Evolutionary conservation across 2,113 vertebrate species (phyloP), one percentile per base, ranked within the genome.

Genomic region (Neogobius melanostomus): DNA sequence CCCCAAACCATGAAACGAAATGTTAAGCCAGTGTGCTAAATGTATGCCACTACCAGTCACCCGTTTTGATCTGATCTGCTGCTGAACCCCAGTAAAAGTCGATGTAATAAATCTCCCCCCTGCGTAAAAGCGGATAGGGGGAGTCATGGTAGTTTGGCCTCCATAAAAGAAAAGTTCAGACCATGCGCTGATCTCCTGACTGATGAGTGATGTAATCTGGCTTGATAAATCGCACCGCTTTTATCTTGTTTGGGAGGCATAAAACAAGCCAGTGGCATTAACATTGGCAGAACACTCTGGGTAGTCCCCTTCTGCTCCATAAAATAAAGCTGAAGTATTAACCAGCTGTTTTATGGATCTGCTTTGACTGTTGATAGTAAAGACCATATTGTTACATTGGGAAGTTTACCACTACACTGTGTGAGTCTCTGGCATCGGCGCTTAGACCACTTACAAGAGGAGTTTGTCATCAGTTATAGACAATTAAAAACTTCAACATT

Each of bases 71-170:
- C 69, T 61, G 75, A 80, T 83, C 74, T 71, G 45, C 51, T 74
- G 80, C 68, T 79, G 67, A 89, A 75, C 82, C 82, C 80, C 79
- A 76, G 52, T 75, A 68, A 74, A 89, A 82, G 68, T 66, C 65
- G 8, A 0, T 0, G 69, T 49, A n/a, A 64, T 82, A 76, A 83
- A 85, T 87, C 66, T 65, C 59, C 14, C 11, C 49, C 28, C 66
- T 78, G 74, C 66, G 68, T 77, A 66, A 53, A 69, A 67, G 72
- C 50, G 70, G 69, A 60, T 54, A 52, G 51, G 78, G 74, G 74
- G 61, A 65, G 45, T 81, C 62, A 69, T 59, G 42, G 68, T 69
- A 75, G 84, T 76, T 78, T 76, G 64, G 81, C 69, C 71, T 66
- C 65, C 70, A 81, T 81, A 77, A 85, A 83, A 76, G 52, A 6